These are phyloP conservation scores for Calliscelio sp. DNA, from an alignment of 2,888 invertebrate genomes.

Conservation along the genomic window DNA sequence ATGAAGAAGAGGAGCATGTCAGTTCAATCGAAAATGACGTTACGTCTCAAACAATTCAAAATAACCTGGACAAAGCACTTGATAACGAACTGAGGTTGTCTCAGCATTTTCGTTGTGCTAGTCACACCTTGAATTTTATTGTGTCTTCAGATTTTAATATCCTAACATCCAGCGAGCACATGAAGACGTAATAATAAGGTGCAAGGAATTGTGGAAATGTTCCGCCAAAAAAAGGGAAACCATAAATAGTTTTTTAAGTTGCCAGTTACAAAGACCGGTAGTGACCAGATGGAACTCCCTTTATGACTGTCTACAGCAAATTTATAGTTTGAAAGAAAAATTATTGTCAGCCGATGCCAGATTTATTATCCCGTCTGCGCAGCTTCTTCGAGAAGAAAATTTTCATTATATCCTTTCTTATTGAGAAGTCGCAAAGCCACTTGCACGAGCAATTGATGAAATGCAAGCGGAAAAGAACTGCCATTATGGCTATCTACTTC, in stretches of 20 bases:
- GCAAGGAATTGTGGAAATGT: slow-evolving; percentile 2
- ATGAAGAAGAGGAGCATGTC: too few relatives aligned
- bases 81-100: not conserved
- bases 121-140: not conserved
- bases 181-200: not conserved
- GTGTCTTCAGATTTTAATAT: not conserved
- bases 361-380: too few relatives aligned
- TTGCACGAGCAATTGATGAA: not conserved
- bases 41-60: too few relatives aligned
- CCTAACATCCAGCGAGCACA: not conserved
- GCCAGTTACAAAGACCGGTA: not conserved
- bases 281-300: slow-evolving; percentile 4
- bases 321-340: not conserved
- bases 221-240: too few relatives aligned
- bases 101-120: slow-evolving; percentile 6
- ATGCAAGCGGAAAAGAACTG: not conserved
- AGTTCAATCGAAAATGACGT: too few relatives aligned
- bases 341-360: not conserved
- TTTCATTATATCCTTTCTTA: not conserved
- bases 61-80: too few relatives aligned
- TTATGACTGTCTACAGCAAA: not conserved
- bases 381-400: not conserved
- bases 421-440: not conserved
- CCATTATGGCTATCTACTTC: slow-evolving; percentile 3
- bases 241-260: too few relatives aligned